These are phyloP conservation scores for Micronisus gabar DNA, from an alignment of 2,113 vertebrate genomes.

Conservation along the genomic window DNA sequence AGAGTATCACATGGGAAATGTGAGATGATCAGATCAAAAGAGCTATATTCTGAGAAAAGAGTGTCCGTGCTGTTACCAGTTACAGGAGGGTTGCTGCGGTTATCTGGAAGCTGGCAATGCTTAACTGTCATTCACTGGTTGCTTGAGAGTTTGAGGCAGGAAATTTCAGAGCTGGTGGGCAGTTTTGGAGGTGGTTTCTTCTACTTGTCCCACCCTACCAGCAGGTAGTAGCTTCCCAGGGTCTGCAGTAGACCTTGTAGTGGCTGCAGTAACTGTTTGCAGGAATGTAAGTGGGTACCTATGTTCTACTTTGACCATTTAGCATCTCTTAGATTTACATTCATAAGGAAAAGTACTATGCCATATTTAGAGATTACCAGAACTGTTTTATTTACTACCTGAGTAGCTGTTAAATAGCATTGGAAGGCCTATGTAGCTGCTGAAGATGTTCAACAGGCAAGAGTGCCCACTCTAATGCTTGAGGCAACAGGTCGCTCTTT, in stretches of 20 bases:
- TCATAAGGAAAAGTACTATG: neutral
- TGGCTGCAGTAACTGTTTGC: neutral
- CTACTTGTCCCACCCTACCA: neutral
- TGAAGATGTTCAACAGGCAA: neutral
- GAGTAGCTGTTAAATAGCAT: neutral
- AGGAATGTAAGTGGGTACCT: neutral
- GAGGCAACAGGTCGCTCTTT: neutral
- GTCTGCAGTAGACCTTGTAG: rapidly evolving
- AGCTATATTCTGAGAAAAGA: neutral
- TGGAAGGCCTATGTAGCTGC: neutral
- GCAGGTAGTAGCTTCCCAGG: neutral
- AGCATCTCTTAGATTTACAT: neutral
- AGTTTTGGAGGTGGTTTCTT: neutral
- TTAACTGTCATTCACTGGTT: neutral
- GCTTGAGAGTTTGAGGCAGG: neutral
- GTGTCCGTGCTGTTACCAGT: neutral
- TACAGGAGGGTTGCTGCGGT: neutral
- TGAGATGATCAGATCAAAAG: neutral
- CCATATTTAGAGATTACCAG: neutral
- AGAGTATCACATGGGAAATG: neutral
- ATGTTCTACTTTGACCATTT: neutral
- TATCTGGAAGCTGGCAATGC: neutral
- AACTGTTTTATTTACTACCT: neutral
- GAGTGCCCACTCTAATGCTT: neutral
- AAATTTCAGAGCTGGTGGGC: neutral